A percentile compares a stretch with the other conserved stretches of the same genome.
These are phyloP conservation scores for Orthosia gothica DNA, from an alignment of 2,888 invertebrate species.

Conservation along the genomic window DNA sequence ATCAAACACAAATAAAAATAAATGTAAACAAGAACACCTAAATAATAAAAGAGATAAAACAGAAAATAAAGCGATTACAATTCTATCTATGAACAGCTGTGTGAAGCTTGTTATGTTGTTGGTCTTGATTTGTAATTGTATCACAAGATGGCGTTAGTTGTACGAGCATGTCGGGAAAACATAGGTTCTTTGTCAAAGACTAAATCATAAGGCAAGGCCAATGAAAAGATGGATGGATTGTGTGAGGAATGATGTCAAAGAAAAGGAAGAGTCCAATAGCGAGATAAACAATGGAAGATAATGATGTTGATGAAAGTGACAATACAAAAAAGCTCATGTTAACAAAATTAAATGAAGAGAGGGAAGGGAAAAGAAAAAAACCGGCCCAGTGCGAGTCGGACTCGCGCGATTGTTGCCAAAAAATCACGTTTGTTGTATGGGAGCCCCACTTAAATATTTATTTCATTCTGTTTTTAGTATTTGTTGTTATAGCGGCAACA, in stretches of 20 bases:
- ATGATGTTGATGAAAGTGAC: not conserved
- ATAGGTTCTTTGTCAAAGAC: not conserved
- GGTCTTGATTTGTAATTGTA: not conserved
- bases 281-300: not conserved
- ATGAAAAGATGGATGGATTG: not conserved
- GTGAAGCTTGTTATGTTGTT: not conserved
- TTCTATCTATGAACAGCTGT: not conserved
- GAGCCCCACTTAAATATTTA: too few relatives aligned
- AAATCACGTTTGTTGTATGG: too few relatives aligned
- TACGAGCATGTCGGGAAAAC: not conserved
- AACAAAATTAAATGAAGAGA: not conserved
- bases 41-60: too few relatives aligned
- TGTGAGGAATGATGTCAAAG: not conserved
- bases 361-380: not conserved
- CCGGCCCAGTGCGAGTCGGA: too few relatives aligned
- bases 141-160: constrained; percentile 43
- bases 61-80: not conserved
- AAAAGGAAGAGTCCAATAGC: not conserved
- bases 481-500: too few relatives aligned
- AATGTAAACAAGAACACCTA: not conserved
- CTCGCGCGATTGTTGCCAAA: too few relatives aligned
- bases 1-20: not conserved
- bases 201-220: not conserved
- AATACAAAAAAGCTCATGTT: not conserved
- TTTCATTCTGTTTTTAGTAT: too few relatives aligned